phyloP scores from a whole-genome alignment of 2,888 invertebrate genomes.

The Carabus problematicus region DNA sequence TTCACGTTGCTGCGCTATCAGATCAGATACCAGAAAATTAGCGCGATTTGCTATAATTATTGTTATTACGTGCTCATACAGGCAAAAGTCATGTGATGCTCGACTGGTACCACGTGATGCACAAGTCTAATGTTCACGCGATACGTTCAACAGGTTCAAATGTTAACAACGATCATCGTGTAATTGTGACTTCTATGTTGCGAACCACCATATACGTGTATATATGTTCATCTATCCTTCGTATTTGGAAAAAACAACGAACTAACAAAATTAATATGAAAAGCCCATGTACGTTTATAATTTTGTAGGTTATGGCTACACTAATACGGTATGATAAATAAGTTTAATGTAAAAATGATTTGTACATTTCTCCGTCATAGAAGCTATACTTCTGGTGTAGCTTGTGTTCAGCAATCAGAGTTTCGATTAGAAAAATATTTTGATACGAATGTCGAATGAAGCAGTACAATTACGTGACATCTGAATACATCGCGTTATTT shows the following conservation, averaged over 20 bases:
- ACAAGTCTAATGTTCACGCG: conserved; percentile 1
- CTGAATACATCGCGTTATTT: not conserved
- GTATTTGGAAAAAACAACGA: no score
- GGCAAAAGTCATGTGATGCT: conserved; percentile 16
- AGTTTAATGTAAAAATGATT: conserved; percentile 12
- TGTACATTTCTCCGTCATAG: conserved; percentile 18
- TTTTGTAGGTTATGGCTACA: conserved; percentile 17
- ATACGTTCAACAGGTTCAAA: conserved; percentile 15
- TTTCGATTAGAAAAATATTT: conserved; percentile 22
- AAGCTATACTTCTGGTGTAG: not conserved
- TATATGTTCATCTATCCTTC: no score
- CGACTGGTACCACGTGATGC: not conserved
- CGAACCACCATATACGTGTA: no score
- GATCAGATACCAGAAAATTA: conserved; percentile 26
- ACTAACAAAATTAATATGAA: no score
- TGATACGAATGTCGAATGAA: not conserved
- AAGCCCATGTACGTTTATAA: not conserved
- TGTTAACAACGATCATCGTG: conserved; percentile 24
- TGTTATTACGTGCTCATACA: conserved; percentile 31
- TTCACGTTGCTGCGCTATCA: conserved; percentile 1
- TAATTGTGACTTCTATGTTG: conserved; percentile 29
- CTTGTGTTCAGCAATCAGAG: conserved; percentile 18
- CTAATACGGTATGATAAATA: conserved; percentile 32
- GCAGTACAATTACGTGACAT: conserved; percentile 9
- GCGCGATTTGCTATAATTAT: conserved; percentile 38